Conservation (phyloP, 2,797 vertebrate species). For the Gorsachius magnificus region DNA sequence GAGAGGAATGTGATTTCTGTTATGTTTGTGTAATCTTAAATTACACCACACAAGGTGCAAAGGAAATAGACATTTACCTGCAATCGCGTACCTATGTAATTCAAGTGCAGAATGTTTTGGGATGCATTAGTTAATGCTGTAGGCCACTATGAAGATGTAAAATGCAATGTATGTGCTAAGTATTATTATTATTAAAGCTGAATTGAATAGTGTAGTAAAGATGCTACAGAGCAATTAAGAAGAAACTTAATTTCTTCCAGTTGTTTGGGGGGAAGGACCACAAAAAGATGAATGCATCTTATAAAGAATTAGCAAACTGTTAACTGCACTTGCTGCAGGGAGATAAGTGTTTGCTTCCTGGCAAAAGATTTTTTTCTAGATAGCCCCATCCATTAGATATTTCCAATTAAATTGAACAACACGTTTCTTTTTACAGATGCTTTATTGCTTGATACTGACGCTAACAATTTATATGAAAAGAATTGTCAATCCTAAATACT, state of each 20-base stretch:
- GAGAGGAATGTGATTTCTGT: neutral
- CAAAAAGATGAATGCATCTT: conserved; percentile 1
- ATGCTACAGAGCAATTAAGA: conserved; percentile 18
- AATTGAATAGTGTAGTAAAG: conserved; percentile 11
- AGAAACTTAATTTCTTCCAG: conserved; percentile 15
- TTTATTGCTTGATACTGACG: neutral
- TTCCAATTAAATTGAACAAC: neutral
- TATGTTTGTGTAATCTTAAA: neutral
- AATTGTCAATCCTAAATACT: neutral
- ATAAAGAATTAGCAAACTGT: neutral
- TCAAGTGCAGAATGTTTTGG: neutral
- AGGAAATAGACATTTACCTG: conserved; percentile 18
- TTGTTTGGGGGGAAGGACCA: neutral
- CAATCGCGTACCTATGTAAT: neutral
- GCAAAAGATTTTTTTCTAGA: neutral
- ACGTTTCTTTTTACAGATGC: neutral
- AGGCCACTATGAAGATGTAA: neutral
- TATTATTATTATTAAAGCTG: neutral
- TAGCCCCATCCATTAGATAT: neutral
- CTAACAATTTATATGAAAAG: neutral
- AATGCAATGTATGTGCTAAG: neutral
- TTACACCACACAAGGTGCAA: neutral
- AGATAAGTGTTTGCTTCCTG: neutral
- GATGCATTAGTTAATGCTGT: neutral
- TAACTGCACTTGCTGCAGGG: neutral